Evolutionary conservation across 2,888 invertebrate species (phyloP).

Genomic region (Lacanobia oleracea): DNA sequence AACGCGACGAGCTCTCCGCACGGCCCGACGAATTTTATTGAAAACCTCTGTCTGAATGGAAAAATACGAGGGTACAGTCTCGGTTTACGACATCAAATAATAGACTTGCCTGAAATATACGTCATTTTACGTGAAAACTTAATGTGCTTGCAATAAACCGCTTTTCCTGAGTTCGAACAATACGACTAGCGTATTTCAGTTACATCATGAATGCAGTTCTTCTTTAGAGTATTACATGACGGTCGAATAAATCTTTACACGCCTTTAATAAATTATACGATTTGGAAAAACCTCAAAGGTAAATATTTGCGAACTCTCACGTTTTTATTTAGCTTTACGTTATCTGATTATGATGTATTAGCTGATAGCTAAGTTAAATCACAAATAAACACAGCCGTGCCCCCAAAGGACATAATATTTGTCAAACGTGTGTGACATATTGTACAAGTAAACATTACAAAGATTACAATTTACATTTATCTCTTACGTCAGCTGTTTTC

Average conservation of each 20-base stretch:
- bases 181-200: background rate
- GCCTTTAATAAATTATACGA: conserved; percentile 8
- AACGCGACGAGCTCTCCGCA: conserved; percentile 36
- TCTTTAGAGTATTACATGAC: background rate
- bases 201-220: conserved; percentile 9
- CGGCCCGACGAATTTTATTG: conserved; percentile 69
- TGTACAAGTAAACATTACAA: conserved; percentile 43
- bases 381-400: conserved; percentile 59
- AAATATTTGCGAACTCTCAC: conserved; percentile 15
- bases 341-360: conserved; percentile 30
- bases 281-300: conserved; percentile 30
- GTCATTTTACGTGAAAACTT: conserved; percentile 40
- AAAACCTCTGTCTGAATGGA: conserved; percentile 71
- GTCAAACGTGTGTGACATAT: conserved; percentile 48
- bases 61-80: conserved; percentile 59
- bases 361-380: conserved; percentile 34
- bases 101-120: conserved; percentile 44
- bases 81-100: conserved; percentile 67
- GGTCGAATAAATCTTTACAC: background rate
- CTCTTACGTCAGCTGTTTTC: conserved; percentile 60
- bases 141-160: conserved; percentile 37
- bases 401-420: conserved; percentile 62
- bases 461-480: conserved; percentile 46
- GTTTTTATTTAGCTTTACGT: conserved; percentile 19
- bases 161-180: conserved; percentile 20